These are phyloP conservation scores for Cyprinella venusta DNA, from an alignment of 2,797 vertebrate genomes.

Conservation along the genomic window DNA sequence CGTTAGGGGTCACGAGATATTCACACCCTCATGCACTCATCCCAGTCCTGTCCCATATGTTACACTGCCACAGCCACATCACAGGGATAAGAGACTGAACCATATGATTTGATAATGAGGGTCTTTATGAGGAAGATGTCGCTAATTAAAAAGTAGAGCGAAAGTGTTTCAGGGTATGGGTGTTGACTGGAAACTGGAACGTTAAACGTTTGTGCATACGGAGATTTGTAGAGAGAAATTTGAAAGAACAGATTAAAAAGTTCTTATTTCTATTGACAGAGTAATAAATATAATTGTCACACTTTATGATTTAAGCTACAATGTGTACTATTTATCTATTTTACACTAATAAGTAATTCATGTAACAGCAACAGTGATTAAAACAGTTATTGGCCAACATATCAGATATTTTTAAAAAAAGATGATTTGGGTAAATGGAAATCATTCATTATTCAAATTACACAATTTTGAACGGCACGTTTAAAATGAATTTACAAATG, in stretches of 20 bases:
- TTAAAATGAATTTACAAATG: background rate
- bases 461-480: background rate
- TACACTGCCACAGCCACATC: slow-evolving; percentile 56
- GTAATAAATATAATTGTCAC: background rate
- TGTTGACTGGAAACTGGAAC: background rate
- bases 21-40: slow-evolving; percentile 56
- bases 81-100: slow-evolving; percentile 31
- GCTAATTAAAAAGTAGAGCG: background rate
- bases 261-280: background rate
- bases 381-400: background rate
- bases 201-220: background rate
- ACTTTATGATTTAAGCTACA: background rate
- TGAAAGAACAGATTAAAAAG: too few relatives aligned
- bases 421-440: background rate
- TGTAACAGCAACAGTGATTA: background rate
- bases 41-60: slow-evolving; percentile 72
- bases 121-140: background rate
- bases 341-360: background rate
- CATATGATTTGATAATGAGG: slow-evolving; percentile 47
- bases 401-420: background rate
- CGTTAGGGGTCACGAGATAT: slow-evolving; percentile 73
- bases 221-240: too few relatives aligned
- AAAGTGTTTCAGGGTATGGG: background rate
- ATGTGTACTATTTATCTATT: background rate
- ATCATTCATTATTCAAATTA: background rate